phyloP scores from a whole-genome alignment of 2,113 vertebrate genomes.

The Perca flavescens region DNA sequence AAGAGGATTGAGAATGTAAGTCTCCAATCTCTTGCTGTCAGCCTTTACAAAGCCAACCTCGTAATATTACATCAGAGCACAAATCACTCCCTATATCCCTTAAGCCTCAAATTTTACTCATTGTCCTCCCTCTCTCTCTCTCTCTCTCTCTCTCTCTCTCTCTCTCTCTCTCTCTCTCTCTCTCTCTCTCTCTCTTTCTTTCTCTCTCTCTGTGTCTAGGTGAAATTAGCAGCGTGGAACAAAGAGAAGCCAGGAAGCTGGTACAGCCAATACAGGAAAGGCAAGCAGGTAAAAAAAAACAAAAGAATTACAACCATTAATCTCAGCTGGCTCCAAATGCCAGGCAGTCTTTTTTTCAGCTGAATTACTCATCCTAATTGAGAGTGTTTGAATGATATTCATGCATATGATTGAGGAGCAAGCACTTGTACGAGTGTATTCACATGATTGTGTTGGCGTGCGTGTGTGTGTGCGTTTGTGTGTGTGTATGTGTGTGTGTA shows the following conservation, averaged over 20 bases:
- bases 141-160: background rate
- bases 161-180: background rate
- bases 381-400: constrained; percentile 26
- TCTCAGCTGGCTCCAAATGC: constrained; percentile 36
- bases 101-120: constrained; percentile 29
- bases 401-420: constrained; percentile 4
- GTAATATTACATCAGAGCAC: constrained; percentile 42
- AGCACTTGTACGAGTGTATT: background rate
- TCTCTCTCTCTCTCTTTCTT: background rate
- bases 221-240: constrained; percentile 92
- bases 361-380: constrained; percentile 25
- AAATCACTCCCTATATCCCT: constrained; percentile 46
- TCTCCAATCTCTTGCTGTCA: constrained; percentile 43
- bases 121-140: background rate
- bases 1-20: constrained; percentile 90
- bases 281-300: constrained; percentile 87
- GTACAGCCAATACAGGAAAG: constrained; percentile 92
- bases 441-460: background rate
- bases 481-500: background rate
- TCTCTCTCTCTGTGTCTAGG: constrained; percentile 78
- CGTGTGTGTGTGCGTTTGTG: background rate
- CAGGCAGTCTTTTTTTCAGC: constrained; percentile 28
- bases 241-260: constrained; percentile 91
- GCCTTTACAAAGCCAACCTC: constrained; percentile 46
- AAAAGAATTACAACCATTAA: constrained; percentile 33